These are phyloP conservation scores for Athalia circularis DNA, from an alignment of 2,888 invertebrate genomes.

Conservation along the genomic window DNA sequence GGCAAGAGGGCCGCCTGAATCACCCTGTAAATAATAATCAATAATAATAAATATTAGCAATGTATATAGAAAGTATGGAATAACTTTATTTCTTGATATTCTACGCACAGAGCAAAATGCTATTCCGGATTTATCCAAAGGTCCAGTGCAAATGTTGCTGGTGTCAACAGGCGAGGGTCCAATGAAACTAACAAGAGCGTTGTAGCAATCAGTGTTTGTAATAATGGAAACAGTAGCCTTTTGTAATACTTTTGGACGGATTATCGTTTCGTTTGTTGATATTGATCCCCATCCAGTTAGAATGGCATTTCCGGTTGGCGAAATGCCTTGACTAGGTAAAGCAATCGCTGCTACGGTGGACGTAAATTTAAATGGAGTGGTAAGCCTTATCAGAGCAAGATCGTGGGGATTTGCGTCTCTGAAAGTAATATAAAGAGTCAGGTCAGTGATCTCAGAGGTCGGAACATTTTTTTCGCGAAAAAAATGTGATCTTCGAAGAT, in stretches of 20 bases:
- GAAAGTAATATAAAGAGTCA: slow-evolving; percentile 42
- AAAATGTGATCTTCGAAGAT: background rate
- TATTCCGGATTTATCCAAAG: slow-evolving; percentile 52
- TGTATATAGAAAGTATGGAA: background rate
- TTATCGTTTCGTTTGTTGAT: slow-evolving; percentile 52
- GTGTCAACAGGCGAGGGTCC: slow-evolving; percentile 58
- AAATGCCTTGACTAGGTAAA: slow-evolving; percentile 65
- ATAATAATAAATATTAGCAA: background rate
- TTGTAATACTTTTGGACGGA: slow-evolving; percentile 66
- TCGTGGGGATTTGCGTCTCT: slow-evolving; percentile 74
- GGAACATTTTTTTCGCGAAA: background rate
- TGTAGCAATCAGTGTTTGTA: slow-evolving; percentile 58
- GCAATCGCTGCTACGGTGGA: slow-evolving; percentile 68
- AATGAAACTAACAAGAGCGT: slow-evolving; percentile 55
- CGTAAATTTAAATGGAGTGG: slow-evolving; percentile 63
- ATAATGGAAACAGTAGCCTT: slow-evolving; percentile 63
- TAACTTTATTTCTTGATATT: background rate
- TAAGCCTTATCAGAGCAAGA: slow-evolving; percentile 75
- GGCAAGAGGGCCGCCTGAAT: slow-evolving; percentile 77
- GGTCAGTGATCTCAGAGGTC: too few species aligned
- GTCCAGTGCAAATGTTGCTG: slow-evolving; percentile 64
- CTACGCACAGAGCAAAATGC: slow-evolving; percentile 59
- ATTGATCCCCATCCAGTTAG: slow-evolving; percentile 76
- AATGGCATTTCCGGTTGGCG: slow-evolving; percentile 64
- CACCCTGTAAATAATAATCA: slow-evolving; percentile 72